Conservation (phyloP, 37 sponge, comb jelly and placozoan genomes). For the Bolinopsis microptera region DNA sequence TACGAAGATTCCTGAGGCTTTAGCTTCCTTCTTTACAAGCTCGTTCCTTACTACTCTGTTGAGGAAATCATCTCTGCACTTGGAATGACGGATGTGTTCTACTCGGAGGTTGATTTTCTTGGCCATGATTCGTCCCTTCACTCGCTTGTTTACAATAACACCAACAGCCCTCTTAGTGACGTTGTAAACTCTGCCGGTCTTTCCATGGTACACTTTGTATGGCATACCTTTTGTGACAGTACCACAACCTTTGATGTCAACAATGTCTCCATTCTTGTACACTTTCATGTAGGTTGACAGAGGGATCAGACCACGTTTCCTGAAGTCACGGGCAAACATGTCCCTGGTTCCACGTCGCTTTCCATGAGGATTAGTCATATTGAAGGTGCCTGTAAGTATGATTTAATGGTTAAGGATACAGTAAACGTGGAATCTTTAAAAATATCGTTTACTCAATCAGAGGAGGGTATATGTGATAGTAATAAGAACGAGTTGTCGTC, state of each 20-base stretch:
- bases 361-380: slow-evolving; percentile 90
- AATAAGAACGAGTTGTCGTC: too few species aligned
- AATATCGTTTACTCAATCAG: too few species aligned
- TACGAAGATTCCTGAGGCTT: slow-evolving; percentile 75
- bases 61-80: slow-evolving; percentile 95
- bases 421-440: too few species aligned
- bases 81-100: slow-evolving; percentile 90
- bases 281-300: slow-evolving; percentile 94
- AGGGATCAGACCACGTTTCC: slow-evolving; percentile 82
- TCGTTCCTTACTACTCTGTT: slow-evolving; percentile 88
- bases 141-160: slow-evolving; percentile 92
- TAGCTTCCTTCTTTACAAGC: slow-evolving; percentile 74
- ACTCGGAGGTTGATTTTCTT: slow-evolving; percentile 92
- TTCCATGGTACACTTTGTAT: slow-evolving; percentile 95
- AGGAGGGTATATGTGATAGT: too few species aligned
- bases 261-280: slow-evolving; percentile 95
- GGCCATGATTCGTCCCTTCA: slow-evolving; percentile 84
- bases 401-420: too few species aligned
- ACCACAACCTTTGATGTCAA: slow-evolving; percentile 91
- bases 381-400: slow-evolving; percentile 43
- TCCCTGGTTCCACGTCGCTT: slow-evolving; percentile 95
- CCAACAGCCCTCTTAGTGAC: slow-evolving; percentile 96
- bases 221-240: slow-evolving; percentile 98
- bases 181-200: slow-evolving; percentile 93
- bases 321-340: slow-evolving; percentile 85